Conservation (phyloP, 1,140 invertebrate species). For the Lethocerus indicus region DNA sequence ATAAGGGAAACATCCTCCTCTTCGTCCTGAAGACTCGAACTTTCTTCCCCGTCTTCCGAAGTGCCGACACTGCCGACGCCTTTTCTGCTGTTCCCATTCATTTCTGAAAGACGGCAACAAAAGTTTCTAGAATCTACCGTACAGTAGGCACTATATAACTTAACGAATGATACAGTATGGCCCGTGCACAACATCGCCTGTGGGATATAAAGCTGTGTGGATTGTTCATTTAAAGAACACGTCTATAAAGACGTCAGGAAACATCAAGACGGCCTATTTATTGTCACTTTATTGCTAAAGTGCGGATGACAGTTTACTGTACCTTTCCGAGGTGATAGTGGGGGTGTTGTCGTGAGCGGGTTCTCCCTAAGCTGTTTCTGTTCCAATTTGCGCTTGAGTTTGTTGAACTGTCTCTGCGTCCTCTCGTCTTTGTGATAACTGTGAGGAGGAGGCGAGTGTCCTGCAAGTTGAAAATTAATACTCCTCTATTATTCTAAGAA, state of each 20-base stretch:
- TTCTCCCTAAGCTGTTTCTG: slow-evolving; percentile 30
- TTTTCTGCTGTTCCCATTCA: slow-evolving; percentile 18
- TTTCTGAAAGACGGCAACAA: slow-evolving; percentile 8
- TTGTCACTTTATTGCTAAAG: too few species aligned
- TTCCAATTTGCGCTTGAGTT: slow-evolving; percentile 53
- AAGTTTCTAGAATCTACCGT: background rate
- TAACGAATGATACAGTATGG: too few species aligned
- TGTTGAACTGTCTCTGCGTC: slow-evolving; percentile 51
- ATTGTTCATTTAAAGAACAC: too few species aligned
- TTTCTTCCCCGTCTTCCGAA: slow-evolving; percentile 50
- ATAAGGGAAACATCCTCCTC: slow-evolving; percentile 44
- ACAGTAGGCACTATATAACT: too few species aligned
- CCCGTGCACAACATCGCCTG: too few species aligned
- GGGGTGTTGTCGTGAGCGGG: slow-evolving; percentile 18
- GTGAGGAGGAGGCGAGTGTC: slow-evolving; percentile 31
- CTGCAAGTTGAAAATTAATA: slow-evolving; percentile 20
- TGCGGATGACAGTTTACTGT: too few species aligned
- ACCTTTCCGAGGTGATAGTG: slow-evolving; percentile 38
- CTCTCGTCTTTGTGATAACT: slow-evolving; percentile 56
- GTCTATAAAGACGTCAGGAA: too few species aligned
- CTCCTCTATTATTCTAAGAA: too few species aligned
- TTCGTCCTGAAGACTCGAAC: slow-evolving; percentile 45
- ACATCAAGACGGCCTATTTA: too few species aligned
- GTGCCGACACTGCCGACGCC: slow-evolving; percentile 42
- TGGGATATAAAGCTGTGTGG: too few species aligned